Conservation (phyloP, 2,888 invertebrate species). For the Pasiphila rectangulata region DNA sequence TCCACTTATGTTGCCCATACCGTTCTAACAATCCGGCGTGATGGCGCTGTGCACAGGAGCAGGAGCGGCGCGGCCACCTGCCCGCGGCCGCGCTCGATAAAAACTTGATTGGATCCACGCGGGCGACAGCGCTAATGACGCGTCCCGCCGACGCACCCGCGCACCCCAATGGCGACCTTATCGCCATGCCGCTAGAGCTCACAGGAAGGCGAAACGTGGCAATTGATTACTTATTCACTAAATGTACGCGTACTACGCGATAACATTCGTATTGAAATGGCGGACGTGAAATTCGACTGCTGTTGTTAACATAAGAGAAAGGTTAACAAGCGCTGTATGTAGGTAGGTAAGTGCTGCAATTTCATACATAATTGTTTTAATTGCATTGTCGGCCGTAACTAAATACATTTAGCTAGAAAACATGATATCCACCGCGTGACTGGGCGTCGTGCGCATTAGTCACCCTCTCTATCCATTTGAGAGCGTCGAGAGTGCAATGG, state of each 20-base stretch:
- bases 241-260: slow-evolving; percentile 23
- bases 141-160: slow-evolving; percentile 4
- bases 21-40: slow-evolving; percentile 18
- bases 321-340: too few species aligned
- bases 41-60: too few species aligned
- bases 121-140: slow-evolving; percentile 27
- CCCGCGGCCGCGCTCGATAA: slow-evolving; percentile 30
- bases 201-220: neutral
- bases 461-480: too few species aligned
- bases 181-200: neutral
- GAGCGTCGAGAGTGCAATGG: too few species aligned
- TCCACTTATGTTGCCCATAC: slow-evolving; percentile 19
- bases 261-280: slow-evolving; percentile 25
- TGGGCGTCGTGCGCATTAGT: too few species aligned
- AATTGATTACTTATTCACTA: slow-evolving; percentile 19
- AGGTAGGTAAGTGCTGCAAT: too few species aligned
- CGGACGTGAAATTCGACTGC: slow-evolving; percentile 26
- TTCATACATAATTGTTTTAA: too few species aligned
- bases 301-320: too few species aligned
- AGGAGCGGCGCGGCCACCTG: slow-evolving; percentile 19
- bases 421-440: too few species aligned
- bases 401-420: too few species aligned
- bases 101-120: slow-evolving; percentile 32
- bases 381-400: too few species aligned
- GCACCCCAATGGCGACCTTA: slow-evolving; percentile 5